phyloP scores from a whole-genome alignment of 2,113 vertebrate genomes.

The Archocentrus centrarchus region DNA sequence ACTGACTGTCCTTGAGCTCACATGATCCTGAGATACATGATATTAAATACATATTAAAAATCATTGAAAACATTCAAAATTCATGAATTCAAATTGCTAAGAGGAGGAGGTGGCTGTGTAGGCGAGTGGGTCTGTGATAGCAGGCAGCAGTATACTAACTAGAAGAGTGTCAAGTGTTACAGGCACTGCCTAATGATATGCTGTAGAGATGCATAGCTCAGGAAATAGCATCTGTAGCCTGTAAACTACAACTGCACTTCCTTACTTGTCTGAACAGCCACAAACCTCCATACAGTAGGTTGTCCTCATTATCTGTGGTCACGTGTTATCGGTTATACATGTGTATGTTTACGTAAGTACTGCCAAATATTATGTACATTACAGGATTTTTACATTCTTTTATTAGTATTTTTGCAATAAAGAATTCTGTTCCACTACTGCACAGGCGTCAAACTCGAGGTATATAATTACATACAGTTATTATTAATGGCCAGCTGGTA shows the following conservation, averaged over 20 bases:
- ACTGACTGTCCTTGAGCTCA: not conserved
- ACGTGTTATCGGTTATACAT: not conserved
- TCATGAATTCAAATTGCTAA: not conserved
- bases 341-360: not conserved
- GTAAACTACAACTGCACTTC: not conserved
- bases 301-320: rapidly evolving
- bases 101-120: not conserved
- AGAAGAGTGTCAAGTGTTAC: constrained; percentile 6
- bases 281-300: not conserved
- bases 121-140: not conserved
- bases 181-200: not conserved
- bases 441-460: too few species aligned
- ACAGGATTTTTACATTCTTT: not conserved
- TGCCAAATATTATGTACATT: not conserved
- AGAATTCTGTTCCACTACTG: not conserved
- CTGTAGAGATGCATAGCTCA: not conserved
- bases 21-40: not conserved
- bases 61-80: not conserved
- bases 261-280: not conserved
- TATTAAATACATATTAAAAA: not conserved
- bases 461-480: too few species aligned
- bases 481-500: too few species aligned
- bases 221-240: not conserved
- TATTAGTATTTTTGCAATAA: not conserved
- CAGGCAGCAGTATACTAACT: not conserved